Evolutionary conservation across 2,797 vertebrate genomes (phyloP).

Genomic region (Tarsius wallacei): DNA sequence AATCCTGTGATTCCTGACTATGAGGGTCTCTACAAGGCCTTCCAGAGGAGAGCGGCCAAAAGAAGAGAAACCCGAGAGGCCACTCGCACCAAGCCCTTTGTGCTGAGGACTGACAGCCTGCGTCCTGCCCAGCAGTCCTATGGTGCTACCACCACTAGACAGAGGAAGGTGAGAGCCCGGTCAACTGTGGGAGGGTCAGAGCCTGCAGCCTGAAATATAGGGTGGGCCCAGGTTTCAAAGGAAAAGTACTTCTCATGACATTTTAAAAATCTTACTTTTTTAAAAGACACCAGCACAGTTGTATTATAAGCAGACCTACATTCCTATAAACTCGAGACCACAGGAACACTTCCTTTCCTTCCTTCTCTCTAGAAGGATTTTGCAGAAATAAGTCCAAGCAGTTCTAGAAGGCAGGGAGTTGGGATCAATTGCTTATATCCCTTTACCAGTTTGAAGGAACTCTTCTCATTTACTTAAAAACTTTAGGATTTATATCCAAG

Average conservation of each 20-base stretch:
- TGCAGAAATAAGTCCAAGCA: slow-evolving; percentile 39
- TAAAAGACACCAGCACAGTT: neutral
- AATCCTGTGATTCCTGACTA: slow-evolving; percentile 94
- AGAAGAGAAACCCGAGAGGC: slow-evolving; percentile 91
- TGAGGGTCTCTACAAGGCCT: slow-evolving; percentile 93
- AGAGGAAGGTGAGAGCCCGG: slow-evolving; percentile 80
- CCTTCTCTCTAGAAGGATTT: neutral
- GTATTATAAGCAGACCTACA: neutral
- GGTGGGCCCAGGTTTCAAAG: neutral
- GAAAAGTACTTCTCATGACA: slow-evolving; percentile 1
- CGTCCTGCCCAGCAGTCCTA: slow-evolving; percentile 86
- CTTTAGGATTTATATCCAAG: neutral
- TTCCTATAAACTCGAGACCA: slow-evolving; percentile 32
- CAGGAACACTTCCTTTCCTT: neutral
- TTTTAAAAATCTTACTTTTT: neutral
- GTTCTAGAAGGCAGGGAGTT: neutral
- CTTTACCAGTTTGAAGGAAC: neutral
- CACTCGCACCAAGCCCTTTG: slow-evolving; percentile 95
- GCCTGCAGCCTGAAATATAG: neutral
- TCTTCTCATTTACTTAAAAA: slow-evolving; percentile 55
- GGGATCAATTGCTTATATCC: neutral
- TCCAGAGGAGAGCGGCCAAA: slow-evolving; percentile 92
- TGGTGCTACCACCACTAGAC: neutral
- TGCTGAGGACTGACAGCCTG: slow-evolving; percentile 93
- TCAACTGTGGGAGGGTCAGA: neutral